phyloP scores from a whole-genome alignment of 2,797 vertebrate species.

The Poecilia wingei region DNA sequence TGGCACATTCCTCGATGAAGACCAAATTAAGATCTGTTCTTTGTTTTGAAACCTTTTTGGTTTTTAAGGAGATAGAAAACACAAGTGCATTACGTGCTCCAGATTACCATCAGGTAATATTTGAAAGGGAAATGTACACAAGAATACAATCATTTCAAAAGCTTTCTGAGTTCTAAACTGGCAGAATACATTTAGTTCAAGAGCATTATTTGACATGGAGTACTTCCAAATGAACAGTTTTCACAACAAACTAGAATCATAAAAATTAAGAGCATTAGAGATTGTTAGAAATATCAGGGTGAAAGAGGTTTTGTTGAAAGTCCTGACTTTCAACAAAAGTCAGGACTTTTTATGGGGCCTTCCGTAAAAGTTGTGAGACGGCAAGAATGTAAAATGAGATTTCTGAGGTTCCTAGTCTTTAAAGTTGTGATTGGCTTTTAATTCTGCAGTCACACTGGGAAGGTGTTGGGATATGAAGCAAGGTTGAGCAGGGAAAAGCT shows the following conservation, averaged over 20 bases:
- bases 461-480: background rate
- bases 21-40: background rate
- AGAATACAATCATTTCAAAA: background rate
- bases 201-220: background rate
- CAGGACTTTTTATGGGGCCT: background rate
- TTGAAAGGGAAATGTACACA: background rate
- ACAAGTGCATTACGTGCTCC: background rate
- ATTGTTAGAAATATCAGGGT: background rate
- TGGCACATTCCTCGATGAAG: background rate
- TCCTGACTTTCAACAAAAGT: background rate
- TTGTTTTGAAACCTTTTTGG: background rate
- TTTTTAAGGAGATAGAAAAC: background rate
- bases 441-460: background rate
- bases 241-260: background rate
- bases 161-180: background rate
- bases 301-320: background rate
- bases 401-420: background rate
- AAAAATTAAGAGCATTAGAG: background rate
- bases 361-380: background rate
- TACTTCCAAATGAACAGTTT: background rate
- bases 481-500: background rate
- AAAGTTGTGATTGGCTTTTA: background rate
- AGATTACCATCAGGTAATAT: background rate
- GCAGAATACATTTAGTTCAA: background rate
- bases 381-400: background rate